Evolutionary conservation across 2,797 vertebrate species (phyloP).

Genomic region (Spheniscus humboldti): DNA sequence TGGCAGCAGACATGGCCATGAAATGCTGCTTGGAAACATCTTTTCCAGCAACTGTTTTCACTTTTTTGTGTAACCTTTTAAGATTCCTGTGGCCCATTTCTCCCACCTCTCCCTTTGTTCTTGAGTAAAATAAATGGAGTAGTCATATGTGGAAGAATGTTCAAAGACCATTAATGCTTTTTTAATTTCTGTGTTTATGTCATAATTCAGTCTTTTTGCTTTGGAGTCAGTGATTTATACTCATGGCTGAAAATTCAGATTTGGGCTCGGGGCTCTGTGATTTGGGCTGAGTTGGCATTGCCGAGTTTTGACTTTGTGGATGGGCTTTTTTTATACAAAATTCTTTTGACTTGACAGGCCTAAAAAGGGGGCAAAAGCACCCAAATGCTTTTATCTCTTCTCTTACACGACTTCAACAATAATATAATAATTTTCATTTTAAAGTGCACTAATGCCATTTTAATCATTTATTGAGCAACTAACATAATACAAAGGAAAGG

Average conservation of each 20-base stretch:
- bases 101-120: background rate
- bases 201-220: background rate
- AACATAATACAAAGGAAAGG: background rate
- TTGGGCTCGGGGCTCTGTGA: background rate
- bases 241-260: background rate
- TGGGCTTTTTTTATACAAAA: background rate
- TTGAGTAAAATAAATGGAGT: background rate
- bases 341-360: background rate
- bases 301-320: background rate
- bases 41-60: background rate
- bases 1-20: background rate
- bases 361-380: background rate
- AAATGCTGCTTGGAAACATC: background rate
- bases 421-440: slow-evolving; percentile 45
- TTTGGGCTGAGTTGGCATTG: background rate
- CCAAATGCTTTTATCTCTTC: slow-evolving; percentile 15
- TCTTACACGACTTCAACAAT: slow-evolving; percentile 9
- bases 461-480: slow-evolving; percentile 39
- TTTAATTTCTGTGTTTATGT: background rate
- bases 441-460: slow-evolving; percentile 41
- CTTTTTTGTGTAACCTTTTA: background rate
- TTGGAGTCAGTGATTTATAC: background rate
- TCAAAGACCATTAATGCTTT: background rate
- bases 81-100: background rate
- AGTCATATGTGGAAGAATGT: background rate